Evolutionary conservation across 2,888 invertebrate genomes (phyloP).

Genomic region (Epirrita christyi): DNA sequence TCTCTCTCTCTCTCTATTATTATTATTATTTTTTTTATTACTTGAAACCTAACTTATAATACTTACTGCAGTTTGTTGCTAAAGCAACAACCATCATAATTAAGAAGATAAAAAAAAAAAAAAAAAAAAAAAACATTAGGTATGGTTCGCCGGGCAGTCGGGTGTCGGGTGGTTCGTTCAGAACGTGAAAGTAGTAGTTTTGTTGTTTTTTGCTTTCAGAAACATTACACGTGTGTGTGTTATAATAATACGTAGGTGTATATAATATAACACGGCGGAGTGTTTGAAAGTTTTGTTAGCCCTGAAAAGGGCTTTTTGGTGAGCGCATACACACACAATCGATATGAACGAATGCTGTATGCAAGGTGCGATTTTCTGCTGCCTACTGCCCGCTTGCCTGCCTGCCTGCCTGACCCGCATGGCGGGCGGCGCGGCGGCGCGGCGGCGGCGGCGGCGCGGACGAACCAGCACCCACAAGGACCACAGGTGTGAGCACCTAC

Average conservation of each 20-base stretch:
- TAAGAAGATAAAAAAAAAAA: too few species aligned
- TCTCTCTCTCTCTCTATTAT: too few species aligned
- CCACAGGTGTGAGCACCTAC: background rate
- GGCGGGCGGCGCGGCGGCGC: background rate
- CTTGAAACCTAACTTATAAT: too few species aligned
- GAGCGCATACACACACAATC: background rate
- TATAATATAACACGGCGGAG: background rate
- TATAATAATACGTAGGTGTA: too few species aligned
- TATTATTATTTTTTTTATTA: too few species aligned
- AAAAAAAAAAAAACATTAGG: too few species aligned
- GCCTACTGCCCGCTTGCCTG: background rate
- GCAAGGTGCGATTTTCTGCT: background rate
- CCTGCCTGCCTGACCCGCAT: background rate
- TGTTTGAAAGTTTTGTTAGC: conserved; percentile 3
- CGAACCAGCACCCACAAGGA: background rate
- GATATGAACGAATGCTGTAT: background rate
- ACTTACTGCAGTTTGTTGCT: too few species aligned
- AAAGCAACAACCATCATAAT: too few species aligned
- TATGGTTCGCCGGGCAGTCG: too few species aligned
- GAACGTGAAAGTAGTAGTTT: background rate
- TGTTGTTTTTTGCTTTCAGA: background rate
- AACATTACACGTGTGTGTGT: background rate
- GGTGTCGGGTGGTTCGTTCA: conserved; percentile 25
- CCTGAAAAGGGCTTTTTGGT: conserved; percentile 54
- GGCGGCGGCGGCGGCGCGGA: background rate